Base-by-base conservation (phyloP, 2,888 invertebrate genomes). In the Philhelius pedissequus region DNA sequence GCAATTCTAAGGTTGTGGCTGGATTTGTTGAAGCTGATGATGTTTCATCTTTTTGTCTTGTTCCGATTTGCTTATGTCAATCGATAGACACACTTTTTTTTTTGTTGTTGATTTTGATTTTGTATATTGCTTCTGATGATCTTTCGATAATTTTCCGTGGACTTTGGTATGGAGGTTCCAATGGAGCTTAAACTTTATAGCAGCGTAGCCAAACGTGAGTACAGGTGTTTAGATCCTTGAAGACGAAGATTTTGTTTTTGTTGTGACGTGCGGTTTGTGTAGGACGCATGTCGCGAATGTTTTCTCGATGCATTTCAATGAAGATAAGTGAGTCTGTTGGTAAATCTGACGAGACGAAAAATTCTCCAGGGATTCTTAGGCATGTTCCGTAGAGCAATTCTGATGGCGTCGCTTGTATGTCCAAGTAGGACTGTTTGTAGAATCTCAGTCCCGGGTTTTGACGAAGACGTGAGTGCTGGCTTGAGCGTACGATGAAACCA, bases 341-440 rank as follows among this genome's bases (percentile, higher is more conserved):
- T 11, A 38, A 13, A 58, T 38, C 38, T 7, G 58, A 58, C 20
- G 22, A 38, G 5, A 58, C 58, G 58, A 58, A 58, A 8, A 58
- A 58, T 20, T 62, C 50, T 52, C 54, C 52, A 22, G 66, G 64
- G 43, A 66, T 74, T 13, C 66, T 43, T 2, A 74, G 2, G 11
- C 20, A 35, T 1, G 54, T 40, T 6, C 56, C 74, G 35, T 64
- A 64, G 3, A 73, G 27, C 60, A 71, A 60, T 40, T 71, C 60
- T 40, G 71, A 60, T 25, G 50, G 43, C 4, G 60, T 50, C 20
- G 71, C 48, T 50, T 71, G 48, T 9, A 60, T 62, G 5, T 45
- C 45, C 64, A 18, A 74, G 35, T 5, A 45, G 30, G 2, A 40
- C 40, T 7, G 43, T 45, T n/a, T 30, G 73, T 2, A 50, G 20